phyloP scores from a whole-genome alignment of 1,140 invertebrate genomes.

The Lasioglossum albipes region DNA sequence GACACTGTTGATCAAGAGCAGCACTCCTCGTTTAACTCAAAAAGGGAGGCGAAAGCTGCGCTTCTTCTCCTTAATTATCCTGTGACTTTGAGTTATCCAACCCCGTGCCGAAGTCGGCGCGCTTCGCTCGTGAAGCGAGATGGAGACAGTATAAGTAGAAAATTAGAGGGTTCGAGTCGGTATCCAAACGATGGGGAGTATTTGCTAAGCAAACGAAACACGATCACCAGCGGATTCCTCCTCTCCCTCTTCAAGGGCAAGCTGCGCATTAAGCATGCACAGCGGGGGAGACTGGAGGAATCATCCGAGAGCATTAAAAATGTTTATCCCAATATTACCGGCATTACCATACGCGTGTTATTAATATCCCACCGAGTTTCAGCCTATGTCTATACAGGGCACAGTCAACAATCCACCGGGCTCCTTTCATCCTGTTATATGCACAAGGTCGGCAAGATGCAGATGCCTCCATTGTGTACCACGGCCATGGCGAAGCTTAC shows the following conservation, averaged over 20 bases:
- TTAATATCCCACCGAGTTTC: constrained; percentile 67
- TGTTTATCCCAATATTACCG: constrained; percentile 67
- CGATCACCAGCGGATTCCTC: constrained; percentile 45
- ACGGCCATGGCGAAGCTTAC: constrained; percentile 57
- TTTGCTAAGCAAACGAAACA: constrained; percentile 71
- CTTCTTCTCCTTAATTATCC: constrained; percentile 46
- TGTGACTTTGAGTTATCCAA: constrained; percentile 39
- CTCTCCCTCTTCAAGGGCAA: constrained; percentile 1
- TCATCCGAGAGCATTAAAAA: constrained; percentile 24
- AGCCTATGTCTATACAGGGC: constrained; percentile 32
- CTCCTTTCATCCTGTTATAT: constrained; percentile 62
- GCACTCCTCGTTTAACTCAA: constrained; percentile 5
- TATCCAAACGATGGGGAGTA: constrained; percentile 52
- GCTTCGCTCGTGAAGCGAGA: constrained; percentile 15
- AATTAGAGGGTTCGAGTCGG: constrained; percentile 50
- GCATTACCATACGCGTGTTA: constrained; percentile 71
- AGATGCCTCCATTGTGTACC: constrained; percentile 61
- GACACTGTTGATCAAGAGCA: constrained; percentile 1
- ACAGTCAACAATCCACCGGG: constrained; percentile 57
- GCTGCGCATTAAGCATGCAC: neutral
- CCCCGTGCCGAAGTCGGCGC: constrained; percentile 40
- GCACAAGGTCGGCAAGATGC: constrained; percentile 60
- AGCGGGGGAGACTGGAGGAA: neutral
- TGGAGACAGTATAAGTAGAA: constrained; percentile 50
- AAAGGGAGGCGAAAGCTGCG: neutral